Evolutionary conservation across 2,888 invertebrate species (phyloP).

Genomic region (Diaphora mendica): DNA sequence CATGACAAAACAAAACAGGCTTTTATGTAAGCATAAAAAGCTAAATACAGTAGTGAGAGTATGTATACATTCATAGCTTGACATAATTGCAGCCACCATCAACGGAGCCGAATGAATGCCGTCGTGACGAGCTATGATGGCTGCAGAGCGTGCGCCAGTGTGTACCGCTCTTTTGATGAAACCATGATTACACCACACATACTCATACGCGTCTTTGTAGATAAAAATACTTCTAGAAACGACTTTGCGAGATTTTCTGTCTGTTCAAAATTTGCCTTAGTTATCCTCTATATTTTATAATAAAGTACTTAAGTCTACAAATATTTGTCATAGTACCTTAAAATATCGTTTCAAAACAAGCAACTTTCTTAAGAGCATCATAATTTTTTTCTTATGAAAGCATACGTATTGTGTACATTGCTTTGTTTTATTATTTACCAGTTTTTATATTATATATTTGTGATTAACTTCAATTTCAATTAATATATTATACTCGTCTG

Average conservation of each 20-base stretch:
- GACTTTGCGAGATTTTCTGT: constrained; percentile 22
- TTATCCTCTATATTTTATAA: too few relatives aligned
- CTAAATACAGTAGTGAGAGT: constrained; percentile 56
- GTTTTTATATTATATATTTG: too few relatives aligned
- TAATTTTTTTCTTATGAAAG: too few relatives aligned
- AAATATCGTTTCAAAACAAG: too few relatives aligned
- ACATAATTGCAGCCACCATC: constrained; percentile 79
- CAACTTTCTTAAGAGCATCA: too few relatives aligned
- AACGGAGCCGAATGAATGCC: constrained; percentile 72
- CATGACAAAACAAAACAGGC: constrained; percentile 43
- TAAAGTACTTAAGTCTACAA: too few relatives aligned
- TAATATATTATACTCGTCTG: too few relatives aligned
- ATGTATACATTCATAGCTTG: constrained; percentile 53
- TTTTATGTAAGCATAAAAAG: constrained; percentile 47
- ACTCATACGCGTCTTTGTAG: constrained; percentile 55
- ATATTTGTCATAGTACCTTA: too few relatives aligned
- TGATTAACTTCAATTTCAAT: too few relatives aligned
- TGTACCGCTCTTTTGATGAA: constrained; percentile 80
- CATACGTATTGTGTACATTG: too few relatives aligned
- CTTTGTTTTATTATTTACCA: too few relatives aligned
- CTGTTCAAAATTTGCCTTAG: background rate
- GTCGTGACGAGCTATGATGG: constrained; percentile 76
- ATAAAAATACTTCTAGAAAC: constrained; percentile 50
- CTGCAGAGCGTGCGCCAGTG: constrained; percentile 60
- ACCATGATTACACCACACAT: constrained; percentile 80